phyloP scores from a whole-genome alignment of 2,113 vertebrate genomes.

The Crypturellus undulatus region DNA sequence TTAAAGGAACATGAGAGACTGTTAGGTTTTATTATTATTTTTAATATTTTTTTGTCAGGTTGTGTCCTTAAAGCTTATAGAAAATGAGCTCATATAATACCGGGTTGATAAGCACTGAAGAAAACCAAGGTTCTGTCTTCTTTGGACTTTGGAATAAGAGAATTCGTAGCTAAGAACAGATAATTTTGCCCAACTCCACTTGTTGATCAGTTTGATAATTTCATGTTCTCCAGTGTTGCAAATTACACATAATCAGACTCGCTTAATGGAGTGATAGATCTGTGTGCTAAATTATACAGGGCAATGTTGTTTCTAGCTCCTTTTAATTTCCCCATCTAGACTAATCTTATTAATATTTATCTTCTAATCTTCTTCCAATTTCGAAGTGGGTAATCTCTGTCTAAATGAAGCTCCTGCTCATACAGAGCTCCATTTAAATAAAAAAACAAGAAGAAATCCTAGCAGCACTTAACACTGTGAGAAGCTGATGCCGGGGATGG shows the following conservation, averaged over 20 bases:
- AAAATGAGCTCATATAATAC: background rate
- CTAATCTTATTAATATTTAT: slow-evolving; percentile 58
- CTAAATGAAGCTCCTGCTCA: slow-evolving; percentile 19
- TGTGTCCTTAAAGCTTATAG: background rate
- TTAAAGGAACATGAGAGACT: background rate
- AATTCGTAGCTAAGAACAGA: background rate
- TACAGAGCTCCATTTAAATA: background rate
- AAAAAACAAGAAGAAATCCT: background rate
- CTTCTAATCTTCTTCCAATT: slow-evolving; percentile 26
- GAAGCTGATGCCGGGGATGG: background rate
- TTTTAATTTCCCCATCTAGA: slow-evolving; percentile 21
- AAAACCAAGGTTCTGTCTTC: background rate
- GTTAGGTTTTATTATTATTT: background rate
- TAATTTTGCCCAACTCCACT: background rate
- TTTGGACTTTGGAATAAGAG: background rate
- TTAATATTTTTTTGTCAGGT: background rate
- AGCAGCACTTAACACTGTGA: background rate
- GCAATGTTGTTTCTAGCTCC: background rate
- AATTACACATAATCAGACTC: slow-evolving; percentile 37
- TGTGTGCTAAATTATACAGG: slow-evolving; percentile 30
- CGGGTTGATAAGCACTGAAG: background rate
- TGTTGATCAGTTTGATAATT: slow-evolving; percentile 43
- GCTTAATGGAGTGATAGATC: background rate
- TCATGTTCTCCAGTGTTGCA: background rate
- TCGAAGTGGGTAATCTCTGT: background rate